Evolutionary conservation across 2,797 vertebrate genomes (phyloP), one percentile per base, ranked within the genome.

Genomic region (Saguinus oedipus): DNA sequence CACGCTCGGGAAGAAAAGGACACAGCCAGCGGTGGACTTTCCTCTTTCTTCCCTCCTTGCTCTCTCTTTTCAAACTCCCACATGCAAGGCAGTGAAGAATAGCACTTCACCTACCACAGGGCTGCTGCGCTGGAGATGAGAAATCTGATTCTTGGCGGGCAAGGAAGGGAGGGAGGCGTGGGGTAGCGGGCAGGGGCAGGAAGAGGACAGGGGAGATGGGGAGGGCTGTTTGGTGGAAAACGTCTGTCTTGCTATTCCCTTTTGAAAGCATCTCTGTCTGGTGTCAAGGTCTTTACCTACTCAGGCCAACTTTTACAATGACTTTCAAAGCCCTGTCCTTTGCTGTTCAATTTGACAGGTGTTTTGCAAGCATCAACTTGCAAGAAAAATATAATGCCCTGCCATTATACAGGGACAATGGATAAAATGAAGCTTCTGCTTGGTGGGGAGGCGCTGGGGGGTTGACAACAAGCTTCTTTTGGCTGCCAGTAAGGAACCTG

Each of bases 1-100:
- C 91, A 92, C 0, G 24, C 93, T 94, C 22, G 0, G 96, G 95
- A 97, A 97, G 98, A 98, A 98, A 97, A 83, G 96, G 78, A 82
- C 98, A 10, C 97, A 97, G 98, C 94, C 76, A 76, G 98, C 0
- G 48, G 81, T 26, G 0, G 27, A 4, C 96, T 94, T 44, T 84
- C 90, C 76, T 61, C 93, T 70, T 82, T 79, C 93, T 84, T 74
- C 82, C 59, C 93, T 61, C 79, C 39, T 4, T 7, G 26, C 7
- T 48, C 83, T 46, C 95, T 92, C 94, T 64, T 70, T 80, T 89
- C 97, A 83, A 95, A 75, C 78, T 83, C 81, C 95, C 36, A 30
- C 78, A 9, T 0, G 27, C 19, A 0, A 75, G 84, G 86, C 57
- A 7, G 36, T 3, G 19, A 59, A 85, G 95, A 94, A 80, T 0